A percentile compares a stretch with the other conserved stretches of the same genome.
Conservation (phyloP, 2,888 invertebrate genomes). For the Mactromeris polynyma region DNA sequence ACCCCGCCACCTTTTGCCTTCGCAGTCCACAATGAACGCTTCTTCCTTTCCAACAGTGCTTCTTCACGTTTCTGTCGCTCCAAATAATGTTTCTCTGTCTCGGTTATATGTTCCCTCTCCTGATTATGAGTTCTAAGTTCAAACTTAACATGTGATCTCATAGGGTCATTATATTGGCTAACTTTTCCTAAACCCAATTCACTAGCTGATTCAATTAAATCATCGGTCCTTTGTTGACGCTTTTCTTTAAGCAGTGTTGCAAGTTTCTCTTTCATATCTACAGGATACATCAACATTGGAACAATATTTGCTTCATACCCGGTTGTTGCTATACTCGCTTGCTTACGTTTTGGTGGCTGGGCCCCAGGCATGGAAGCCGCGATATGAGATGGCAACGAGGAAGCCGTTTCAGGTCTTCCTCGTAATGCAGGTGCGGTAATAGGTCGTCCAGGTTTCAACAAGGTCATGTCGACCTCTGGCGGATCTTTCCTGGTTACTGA, state of each 20-base stretch:
- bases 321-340: conserved; percentile 73
- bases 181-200: conserved; percentile 79
- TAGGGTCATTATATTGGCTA: conserved; percentile 83
- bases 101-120: conserved; percentile 77
- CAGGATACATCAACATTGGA: conserved; percentile 86
- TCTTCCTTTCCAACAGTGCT: conserved; percentile 77
- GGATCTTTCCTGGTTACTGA: conserved; percentile 72
- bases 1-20: conserved; percentile 74
- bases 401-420: conserved; percentile 69
- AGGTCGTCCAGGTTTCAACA: conserved; percentile 66
- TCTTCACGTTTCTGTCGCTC: conserved; percentile 72
- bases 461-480: conserved; percentile 33
- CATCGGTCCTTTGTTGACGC: conserved; percentile 67
- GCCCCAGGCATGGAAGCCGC: conserved; percentile 77
- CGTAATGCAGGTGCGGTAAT: conserved; percentile 73
- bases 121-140: conserved; percentile 84
- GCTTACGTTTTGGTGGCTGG: conserved; percentile 59
- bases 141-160: conserved; percentile 84
- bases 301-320: conserved; percentile 77
- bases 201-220: conserved; percentile 68
- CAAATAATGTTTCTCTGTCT: conserved; percentile 75
- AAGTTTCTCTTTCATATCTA: conserved; percentile 79
- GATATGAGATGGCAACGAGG: conserved; percentile 73
- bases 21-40: conserved; percentile 80
- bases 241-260: conserved; percentile 72